Conservation (phyloP, 2,113 vertebrate species). For the Pelvicachromis taeniatus region DNA sequence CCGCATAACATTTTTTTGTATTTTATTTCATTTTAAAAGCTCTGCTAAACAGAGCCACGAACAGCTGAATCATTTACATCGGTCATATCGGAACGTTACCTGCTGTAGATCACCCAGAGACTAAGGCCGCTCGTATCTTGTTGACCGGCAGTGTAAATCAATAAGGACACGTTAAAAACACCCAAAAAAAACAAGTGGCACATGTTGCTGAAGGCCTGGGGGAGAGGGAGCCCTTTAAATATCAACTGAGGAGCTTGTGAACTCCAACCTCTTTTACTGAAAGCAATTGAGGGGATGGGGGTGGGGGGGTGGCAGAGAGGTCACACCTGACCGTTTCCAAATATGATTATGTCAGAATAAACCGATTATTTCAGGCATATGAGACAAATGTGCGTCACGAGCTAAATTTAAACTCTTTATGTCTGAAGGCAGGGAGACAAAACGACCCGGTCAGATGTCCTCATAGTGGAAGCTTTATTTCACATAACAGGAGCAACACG, state of each 20-base stretch:
- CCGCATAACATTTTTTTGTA: not conserved
- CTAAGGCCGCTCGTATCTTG: not conserved
- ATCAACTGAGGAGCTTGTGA: conserved; percentile 36
- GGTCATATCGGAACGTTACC: not conserved
- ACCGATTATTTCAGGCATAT: conserved; percentile 27
- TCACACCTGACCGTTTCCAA: conserved; percentile 17
- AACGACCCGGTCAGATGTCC: not conserved
- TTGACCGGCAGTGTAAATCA: not conserved
- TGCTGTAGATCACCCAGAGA: not conserved
- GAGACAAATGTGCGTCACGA: conserved; percentile 31
- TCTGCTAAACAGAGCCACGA: not conserved
- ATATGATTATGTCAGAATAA: conserved; percentile 48
- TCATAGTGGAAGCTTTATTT: conserved; percentile 38
- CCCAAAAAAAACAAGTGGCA: not conserved
- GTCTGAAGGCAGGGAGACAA: not conserved
- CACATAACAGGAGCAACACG: not conserved
- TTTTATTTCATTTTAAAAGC: not conserved
- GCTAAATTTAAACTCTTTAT: not conserved
- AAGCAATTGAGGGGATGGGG: not conserved
- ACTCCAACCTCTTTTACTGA: conserved; percentile 39
- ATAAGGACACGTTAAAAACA: not conserved
- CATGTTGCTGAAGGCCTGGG: conserved; percentile 18
- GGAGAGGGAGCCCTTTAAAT: conserved; percentile 52
- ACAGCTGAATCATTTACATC: not conserved
- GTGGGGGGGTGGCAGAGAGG: not conserved